A percentile compares a stretch with the other conserved stretches of the same genome.
Evolutionary conservation across 2,113 vertebrate species (phyloP).

Genomic region (Aythya baeri): DNA sequence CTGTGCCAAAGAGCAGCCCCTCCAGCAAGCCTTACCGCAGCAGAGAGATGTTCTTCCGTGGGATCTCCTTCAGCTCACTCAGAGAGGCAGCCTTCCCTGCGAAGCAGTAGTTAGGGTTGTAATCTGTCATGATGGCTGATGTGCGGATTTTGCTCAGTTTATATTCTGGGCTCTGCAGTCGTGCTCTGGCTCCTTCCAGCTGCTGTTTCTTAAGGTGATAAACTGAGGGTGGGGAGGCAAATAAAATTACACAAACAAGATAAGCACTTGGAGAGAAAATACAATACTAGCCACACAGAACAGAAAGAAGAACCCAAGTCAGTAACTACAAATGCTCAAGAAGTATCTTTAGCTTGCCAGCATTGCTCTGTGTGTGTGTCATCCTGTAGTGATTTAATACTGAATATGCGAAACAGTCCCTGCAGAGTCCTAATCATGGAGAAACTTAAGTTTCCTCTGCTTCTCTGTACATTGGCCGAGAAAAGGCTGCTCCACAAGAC

Average conservation of each 20-base stretch:
- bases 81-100: constrained; percentile 84
- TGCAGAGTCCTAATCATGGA: neutral
- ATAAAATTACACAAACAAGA: neutral
- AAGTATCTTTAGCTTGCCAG: neutral
- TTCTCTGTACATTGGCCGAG: neutral
- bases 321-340: neutral
- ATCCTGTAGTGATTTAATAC: neutral
- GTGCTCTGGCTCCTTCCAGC: constrained; percentile 79
- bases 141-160: constrained; percentile 91
- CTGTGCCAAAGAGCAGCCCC: neutral
- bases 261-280: neutral
- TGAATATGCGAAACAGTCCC: neutral
- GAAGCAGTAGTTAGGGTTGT: constrained; percentile 95
- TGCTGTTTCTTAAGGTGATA: constrained; percentile 88
- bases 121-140: constrained; percentile 91
- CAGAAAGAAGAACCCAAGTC: neutral
- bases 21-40: constrained; percentile 79
- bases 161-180: constrained; percentile 86
- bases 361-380: too few species aligned
- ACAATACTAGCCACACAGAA: neutral
- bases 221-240: constrained; percentile 69
- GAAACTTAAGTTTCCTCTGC: neutral
- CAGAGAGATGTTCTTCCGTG: constrained; percentile 89
- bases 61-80: constrained; percentile 88
- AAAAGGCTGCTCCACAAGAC: neutral